A percentile compares a stretch with the other conserved stretches of the same genome.
These are phyloP conservation scores for Pituophis catenifer DNA, from an alignment of 2,113 vertebrate genomes.

Conservation along the genomic window DNA sequence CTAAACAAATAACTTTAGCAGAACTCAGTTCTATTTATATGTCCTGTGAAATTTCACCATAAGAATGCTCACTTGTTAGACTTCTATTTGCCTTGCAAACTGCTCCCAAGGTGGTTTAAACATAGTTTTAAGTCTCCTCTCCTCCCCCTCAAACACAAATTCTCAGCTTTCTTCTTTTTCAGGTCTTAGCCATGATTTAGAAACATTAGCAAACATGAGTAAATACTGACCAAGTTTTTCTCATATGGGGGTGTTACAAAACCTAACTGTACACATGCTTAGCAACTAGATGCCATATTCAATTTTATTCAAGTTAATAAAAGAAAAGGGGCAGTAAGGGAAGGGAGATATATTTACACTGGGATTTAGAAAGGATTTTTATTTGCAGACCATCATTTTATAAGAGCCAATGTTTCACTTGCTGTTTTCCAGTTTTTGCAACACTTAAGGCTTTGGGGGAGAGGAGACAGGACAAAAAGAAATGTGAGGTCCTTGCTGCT, in stretches of 20 bases:
- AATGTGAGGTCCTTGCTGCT: neutral
- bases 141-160: neutral
- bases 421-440: neutral
- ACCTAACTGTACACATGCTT: neutral
- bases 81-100: neutral
- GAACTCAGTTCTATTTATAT: neutral
- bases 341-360: neutral
- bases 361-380: neutral
- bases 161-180: neutral
- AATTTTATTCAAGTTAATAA: neutral
- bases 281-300: neutral
- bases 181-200: neutral
- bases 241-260: neutral
- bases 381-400: neutral
- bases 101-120: neutral
- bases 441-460: accelerated
- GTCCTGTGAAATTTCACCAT: neutral
- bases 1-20: neutral
- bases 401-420: neutral
- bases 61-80: neutral
- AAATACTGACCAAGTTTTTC: neutral
- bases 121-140: neutral
- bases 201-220: neutral
- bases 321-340: neutral
- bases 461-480: neutral